Percentiles rank a stretch among this genome's conserved stretches.
phyloP scores from a whole-genome alignment of 1,140 invertebrate species.

The Ips nitidus region DNA sequence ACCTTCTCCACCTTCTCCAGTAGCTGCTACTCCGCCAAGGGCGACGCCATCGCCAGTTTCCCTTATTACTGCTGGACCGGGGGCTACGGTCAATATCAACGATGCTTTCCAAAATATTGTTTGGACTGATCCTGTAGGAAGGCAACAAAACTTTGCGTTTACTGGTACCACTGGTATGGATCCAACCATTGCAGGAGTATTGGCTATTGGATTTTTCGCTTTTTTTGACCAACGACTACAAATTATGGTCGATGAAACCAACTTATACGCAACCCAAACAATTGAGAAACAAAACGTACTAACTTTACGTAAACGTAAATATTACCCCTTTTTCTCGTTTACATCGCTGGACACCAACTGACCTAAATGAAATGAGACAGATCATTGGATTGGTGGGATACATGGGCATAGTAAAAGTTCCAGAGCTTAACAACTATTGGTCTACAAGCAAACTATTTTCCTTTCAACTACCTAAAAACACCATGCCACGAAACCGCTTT shows the following conservation, averaged over 20 bases:
- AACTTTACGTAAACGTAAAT: neutral
- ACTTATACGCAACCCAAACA: constrained; percentile 25
- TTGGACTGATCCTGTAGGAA: no score
- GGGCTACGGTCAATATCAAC: no score
- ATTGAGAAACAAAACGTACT: constrained; percentile 10
- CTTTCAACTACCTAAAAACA: constrained; percentile 15
- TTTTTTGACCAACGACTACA: no score
- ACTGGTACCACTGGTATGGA: no score
- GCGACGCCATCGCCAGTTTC: no score
- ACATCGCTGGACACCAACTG: constrained; percentile 14
- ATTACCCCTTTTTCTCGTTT: constrained; percentile 11
- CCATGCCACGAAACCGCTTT: constrained; percentile 30
- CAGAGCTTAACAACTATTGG: constrained; percentile 23
- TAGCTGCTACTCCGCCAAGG: no score
- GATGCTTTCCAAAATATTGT: no score
- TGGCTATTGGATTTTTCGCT: no score
- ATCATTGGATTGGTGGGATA: constrained; percentile 19
- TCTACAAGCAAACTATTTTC: neutral
- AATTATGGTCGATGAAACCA: constrained; percentile 31
- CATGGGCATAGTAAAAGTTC: constrained; percentile 23
- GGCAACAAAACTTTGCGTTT: no score
- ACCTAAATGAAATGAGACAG: constrained; percentile 21
- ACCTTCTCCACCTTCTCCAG: no score
- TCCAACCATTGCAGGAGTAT: no score
- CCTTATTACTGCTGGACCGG: no score